Conservation (phyloP, 2,888 invertebrate species). For the Apodemia zela region DNA sequence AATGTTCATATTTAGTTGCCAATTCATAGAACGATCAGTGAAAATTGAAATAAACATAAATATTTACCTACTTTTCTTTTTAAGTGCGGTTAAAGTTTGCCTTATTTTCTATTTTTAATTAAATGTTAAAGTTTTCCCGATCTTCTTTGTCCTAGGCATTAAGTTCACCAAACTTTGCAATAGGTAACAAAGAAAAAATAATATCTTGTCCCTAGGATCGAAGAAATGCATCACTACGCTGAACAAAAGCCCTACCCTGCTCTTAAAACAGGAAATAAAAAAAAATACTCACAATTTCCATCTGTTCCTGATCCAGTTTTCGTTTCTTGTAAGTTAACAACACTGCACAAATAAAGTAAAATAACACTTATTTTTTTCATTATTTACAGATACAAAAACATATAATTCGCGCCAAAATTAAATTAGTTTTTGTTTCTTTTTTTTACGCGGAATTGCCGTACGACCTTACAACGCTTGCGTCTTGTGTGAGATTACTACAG, state of each 20-base stretch:
- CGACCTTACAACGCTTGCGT: constrained; percentile 27
- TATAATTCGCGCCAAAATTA: constrained; percentile 33
- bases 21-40: no score
- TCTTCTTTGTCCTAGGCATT: background rate
- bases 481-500: constrained; percentile 29
- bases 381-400: constrained; percentile 32
- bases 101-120: background rate
- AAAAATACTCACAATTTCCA: constrained; percentile 57
- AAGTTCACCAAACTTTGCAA: background rate
- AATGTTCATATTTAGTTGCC: no score
- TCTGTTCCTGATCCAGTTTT: constrained; percentile 52
- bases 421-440: constrained; percentile 9
- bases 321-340: constrained; percentile 49
- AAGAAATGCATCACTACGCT: background rate
- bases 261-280: constrained; percentile 4
- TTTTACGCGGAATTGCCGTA: constrained; percentile 7
- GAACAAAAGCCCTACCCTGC: background rate
- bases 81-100: no score
- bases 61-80: no score
- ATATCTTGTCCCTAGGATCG: background rate
- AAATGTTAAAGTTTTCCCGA: background rate
- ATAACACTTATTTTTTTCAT: constrained; percentile 45
- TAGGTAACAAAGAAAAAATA: background rate
- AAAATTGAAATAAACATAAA: no score
- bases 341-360: constrained; percentile 44